Evolutionary conservation across 2,888 invertebrate species (phyloP), one percentile per base, ranked within the genome.

Genomic region (Epinotia ramella): DNA sequence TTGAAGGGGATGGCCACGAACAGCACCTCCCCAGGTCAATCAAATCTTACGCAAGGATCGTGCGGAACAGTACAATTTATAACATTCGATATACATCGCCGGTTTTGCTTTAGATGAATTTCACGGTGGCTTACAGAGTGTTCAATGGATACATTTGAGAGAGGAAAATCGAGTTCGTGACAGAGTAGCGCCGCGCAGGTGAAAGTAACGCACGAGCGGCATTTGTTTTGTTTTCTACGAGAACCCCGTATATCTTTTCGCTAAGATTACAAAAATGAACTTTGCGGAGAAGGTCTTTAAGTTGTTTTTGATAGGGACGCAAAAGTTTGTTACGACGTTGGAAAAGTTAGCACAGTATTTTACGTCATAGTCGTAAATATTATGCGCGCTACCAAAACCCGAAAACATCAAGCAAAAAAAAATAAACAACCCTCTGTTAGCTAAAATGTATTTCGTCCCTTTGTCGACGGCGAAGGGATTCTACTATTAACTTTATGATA

Each of bases 1-100:
- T 95, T 94, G 95, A 96, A 96, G 0, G 96, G 95, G 73, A 96
- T 94, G 4, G 96, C 96, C 53, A 94, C 86, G 65, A 95, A 95
- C 77, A 96, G 91, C 5, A 91, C 87, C 12, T 91, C 88, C 11
- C 12, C 59, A 57, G 76, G 71, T 76, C 71, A 67, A 66, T 46
- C 49, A 24, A 62, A 62, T 68, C 64, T 72, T 72, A 67, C 62
- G 76, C 57, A 76, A 76, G 18, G 20, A 49, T 49, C 44, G 56
- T 65, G 65, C 65, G 16, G 53, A 62, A 66, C 56, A 57, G 56
- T 57, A 12, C 40, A 13, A 3, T 69, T 70, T 53, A 40, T 28
- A 56, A 11, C 49, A 67, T 76, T 72, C 67, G 76, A 20, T 62
- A 33, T 49, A 63, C 76, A 76, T 46, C 63, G 60, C 66, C 44